Conservation (phyloP, 2,888 invertebrate species). For the Acronicta psi region DNA sequence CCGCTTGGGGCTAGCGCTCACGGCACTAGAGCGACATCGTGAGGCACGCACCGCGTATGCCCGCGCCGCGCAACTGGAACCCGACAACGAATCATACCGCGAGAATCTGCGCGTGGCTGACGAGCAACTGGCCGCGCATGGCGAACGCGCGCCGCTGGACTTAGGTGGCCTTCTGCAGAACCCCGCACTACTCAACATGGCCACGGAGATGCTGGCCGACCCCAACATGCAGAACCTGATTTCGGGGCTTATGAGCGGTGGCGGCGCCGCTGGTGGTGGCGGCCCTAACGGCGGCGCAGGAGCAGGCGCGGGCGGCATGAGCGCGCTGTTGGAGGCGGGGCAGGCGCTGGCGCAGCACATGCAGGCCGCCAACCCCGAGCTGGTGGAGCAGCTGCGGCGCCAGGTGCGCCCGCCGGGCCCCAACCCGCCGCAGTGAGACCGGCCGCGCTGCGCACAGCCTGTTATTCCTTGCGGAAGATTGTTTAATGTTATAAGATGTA, state of each 20-base stretch:
- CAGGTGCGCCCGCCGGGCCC: conserved; percentile 86
- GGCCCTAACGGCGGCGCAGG: conserved; percentile 89
- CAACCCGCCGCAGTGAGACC: conserved; percentile 68
- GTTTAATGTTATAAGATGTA: conserved; percentile 53
- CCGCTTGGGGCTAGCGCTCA: conserved; percentile 96
- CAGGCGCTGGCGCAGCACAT: conserved; percentile 95
- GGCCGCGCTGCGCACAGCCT: background rate
- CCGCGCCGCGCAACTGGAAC: conserved; percentile 96
- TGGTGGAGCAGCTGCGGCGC: conserved; percentile 94
- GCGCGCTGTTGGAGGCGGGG: conserved; percentile 89
- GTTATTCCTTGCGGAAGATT: conserved; percentile 34
- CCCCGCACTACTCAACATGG: conserved; percentile 95
- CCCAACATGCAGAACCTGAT: conserved; percentile 94
- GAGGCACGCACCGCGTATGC: conserved; percentile 96
- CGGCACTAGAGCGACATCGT: conserved; percentile 94
- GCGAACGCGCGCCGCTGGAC: conserved; percentile 90
- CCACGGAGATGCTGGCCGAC: conserved; percentile 95
- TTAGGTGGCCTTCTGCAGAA: conserved; percentile 92
- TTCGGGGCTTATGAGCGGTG: conserved; percentile 87
- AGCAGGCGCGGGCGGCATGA: conserved; percentile 78
- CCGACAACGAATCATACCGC: conserved; percentile 96
- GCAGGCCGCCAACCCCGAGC: conserved; percentile 94
- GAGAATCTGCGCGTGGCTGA: conserved; percentile 96
- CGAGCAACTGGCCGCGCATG: conserved; percentile 91
- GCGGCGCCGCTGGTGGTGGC: conserved; percentile 55